Percentiles rank a stretch among this genome's conserved stretches.
These are phyloP conservation scores for Parapsyche elsis DNA, from an alignment of 1,140 invertebrate species.

Conservation along the genomic window DNA sequence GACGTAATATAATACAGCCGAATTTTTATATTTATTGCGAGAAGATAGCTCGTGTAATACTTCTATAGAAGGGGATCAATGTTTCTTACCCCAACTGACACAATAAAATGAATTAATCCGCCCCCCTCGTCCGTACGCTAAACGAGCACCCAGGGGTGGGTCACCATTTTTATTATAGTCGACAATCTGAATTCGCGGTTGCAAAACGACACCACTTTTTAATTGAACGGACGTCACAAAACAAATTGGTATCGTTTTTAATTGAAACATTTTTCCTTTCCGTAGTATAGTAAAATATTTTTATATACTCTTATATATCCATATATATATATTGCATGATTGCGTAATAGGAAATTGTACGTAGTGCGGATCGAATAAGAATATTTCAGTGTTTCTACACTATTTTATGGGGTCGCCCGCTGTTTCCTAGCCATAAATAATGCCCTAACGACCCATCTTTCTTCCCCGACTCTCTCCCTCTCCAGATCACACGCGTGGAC, in stretches of 20 bases:
- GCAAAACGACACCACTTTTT: conserved; percentile 23
- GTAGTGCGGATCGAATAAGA: conserved; percentile 21
- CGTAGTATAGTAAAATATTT: neutral
- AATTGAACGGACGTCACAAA: neutral
- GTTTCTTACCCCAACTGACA: conserved; percentile 45
- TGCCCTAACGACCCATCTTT: conserved; percentile 51
- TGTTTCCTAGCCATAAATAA: conserved; percentile 52
- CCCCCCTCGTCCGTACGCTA: conserved; percentile 50
- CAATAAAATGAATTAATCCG: conserved; percentile 56
- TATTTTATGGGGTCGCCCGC: conserved; percentile 45
- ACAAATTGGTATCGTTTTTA: conserved; percentile 12
- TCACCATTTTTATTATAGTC: conserved; percentile 15
- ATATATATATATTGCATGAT: neutral
- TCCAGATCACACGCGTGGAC: conserved; percentile 48
- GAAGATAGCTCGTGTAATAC: conserved; percentile 50
- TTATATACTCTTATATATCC: neutral
- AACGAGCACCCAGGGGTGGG: conserved; percentile 32
- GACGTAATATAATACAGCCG: conserved; percentile 51
- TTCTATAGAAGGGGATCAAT: neutral
- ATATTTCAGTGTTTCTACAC: conserved; percentile 40
- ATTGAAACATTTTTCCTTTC: neutral
- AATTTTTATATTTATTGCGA: conserved; percentile 51
- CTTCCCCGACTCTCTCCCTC: conserved; percentile 32
- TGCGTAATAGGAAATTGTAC: neutral
- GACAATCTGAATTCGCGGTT: neutral